A percentile compares a stretch with the other conserved stretches of the same genome.
Conservation (phyloP, 2,888 invertebrate species). For the Frankliniella intonsa region DNA sequence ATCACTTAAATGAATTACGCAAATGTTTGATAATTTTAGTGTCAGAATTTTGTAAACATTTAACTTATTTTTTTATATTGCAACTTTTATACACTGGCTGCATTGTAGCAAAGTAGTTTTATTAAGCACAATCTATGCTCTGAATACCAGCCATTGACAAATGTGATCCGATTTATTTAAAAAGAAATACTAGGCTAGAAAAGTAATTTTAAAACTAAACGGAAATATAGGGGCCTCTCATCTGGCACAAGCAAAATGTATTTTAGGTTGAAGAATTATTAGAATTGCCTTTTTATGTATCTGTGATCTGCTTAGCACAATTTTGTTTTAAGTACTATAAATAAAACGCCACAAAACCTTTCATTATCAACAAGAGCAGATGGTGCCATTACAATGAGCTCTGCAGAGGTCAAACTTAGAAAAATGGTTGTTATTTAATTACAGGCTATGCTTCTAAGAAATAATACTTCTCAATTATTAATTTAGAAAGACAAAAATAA, state of each 20-base stretch:
- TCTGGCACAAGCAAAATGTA: not conserved
- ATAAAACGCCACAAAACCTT: not conserved
- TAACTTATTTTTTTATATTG: conserved; percentile 16
- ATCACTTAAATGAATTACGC: no score
- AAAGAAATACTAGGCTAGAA: not conserved
- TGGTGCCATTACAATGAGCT: not conserved
- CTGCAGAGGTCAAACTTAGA: not conserved
- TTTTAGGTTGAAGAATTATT: not conserved
- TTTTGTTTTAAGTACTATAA: not conserved
- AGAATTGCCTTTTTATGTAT: not conserved
- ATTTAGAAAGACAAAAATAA: not conserved
- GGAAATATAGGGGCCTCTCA: not conserved
- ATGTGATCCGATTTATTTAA: conserved; percentile 17
- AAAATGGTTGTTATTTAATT: not conserved
- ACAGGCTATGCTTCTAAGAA: no score
- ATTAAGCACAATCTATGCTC: not conserved
- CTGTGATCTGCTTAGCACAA: conserved; percentile 5
- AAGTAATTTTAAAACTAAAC: not conserved
- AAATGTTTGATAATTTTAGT: no score
- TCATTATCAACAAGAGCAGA: not conserved
- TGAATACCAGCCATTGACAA: conserved; percentile 10
- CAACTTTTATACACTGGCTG: no score
- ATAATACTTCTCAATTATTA: not conserved
- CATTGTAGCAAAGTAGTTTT: no score
- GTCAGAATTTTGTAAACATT: not conserved